Evolutionary conservation across 2,888 invertebrate species (phyloP), one percentile per base, ranked within the genome.

Genomic region (Chamaedrilus cognettii): DNA sequence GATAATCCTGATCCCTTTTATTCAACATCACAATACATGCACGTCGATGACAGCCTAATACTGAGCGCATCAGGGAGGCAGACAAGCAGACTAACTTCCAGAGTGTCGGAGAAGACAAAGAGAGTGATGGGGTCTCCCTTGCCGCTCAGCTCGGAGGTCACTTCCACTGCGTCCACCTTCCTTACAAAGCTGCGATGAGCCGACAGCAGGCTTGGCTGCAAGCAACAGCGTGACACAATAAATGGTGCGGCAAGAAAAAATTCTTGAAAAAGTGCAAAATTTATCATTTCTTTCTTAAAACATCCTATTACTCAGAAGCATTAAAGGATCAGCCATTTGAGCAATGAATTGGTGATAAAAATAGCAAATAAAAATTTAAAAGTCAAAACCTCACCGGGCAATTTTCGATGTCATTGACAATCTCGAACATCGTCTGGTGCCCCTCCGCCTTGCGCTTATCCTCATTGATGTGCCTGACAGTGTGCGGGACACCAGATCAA

Each of bases 341-440:
- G 11, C 11, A 42, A 15, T 15, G 19, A 15, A 42, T 15, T 42
- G 19, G 19, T 42, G 19, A 42, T 42, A 42, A 42, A 15, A 42
- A 42, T 42, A 42, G 19, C 19, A 42, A n/a, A 42, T 42, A 42
- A 42, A 42, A 15, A 42, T 42, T 42, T 15, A 42, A 42, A 42
- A 15, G 42, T 42, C 33, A 60, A 11, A 31, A 59, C 78, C 79
- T 77, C 83, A 93, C 93, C 73, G 98, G 97, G 84, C 96, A 97
- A 83, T 94, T 93, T 82, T 98, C 97, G 79, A 99, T 98, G 82
- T 97, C 96, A 83, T 97, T 95, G 85, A 96, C 93, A 74, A 97
- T 94, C 86, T 96, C 94, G 85, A 98, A 96, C 88, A 98, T 91
- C 75, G 91, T 93, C 82, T 95, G 89, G 84, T 96, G 94, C 11